Percentiles rank a stretch among this genome's conserved stretches.
Evolutionary conservation across 2,888 invertebrate genomes (phyloP).

Genomic region (Pseudococcus viburni): DNA sequence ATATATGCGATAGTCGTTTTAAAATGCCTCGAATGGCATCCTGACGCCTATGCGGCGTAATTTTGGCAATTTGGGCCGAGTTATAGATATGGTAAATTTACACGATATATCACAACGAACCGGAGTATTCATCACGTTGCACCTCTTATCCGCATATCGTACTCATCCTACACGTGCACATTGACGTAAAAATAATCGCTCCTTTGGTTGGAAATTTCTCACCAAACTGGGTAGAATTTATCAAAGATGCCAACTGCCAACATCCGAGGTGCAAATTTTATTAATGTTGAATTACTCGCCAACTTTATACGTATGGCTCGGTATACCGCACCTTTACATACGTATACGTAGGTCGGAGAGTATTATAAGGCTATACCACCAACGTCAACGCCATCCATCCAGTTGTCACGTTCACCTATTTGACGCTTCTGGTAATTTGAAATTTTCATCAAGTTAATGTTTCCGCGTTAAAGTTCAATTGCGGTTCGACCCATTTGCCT

Average conservation of each 20-base stretch:
- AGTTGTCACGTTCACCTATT: neutral
- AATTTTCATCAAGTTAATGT: constrained; percentile 25
- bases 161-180: neutral
- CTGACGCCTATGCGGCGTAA: neutral
- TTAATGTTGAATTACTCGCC: neutral
- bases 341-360: neutral
- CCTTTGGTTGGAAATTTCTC: constrained; percentile 9
- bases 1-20: neutral
- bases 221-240: constrained; percentile 9
- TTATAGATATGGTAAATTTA: neutral
- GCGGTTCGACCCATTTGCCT: neutral
- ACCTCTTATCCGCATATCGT: neutral
- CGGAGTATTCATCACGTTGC: neutral
- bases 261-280: neutral
- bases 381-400: neutral
- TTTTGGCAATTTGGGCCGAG: neutral
- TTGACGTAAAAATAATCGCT: constrained; percentile 32
- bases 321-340: neutral
- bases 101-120: constrained; percentile 4
- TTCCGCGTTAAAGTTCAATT: constrained; percentile 20
- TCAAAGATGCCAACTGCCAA: constrained; percentile 26
- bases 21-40: neutral
- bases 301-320: neutral
- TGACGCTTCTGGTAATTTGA: constrained; percentile 11
- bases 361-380: neutral